These are phyloP conservation scores for Drosophila differens DNA, from an alignment of 2,888 invertebrate genomes.

Conservation along the genomic window DNA sequence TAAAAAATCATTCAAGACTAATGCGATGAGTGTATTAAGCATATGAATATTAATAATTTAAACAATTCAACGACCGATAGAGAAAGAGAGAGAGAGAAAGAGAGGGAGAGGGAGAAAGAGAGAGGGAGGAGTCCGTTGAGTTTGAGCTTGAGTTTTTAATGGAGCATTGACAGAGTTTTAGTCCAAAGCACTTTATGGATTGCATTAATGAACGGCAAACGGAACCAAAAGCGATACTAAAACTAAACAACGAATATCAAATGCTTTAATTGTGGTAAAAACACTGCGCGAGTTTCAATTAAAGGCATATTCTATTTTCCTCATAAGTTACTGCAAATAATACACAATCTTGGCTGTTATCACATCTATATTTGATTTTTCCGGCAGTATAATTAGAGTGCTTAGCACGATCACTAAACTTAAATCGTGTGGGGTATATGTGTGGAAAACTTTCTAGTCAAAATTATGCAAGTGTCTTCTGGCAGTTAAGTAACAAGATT, in stretches of 20 bases:
- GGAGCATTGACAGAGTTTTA: slow-evolving; percentile 69
- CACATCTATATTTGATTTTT: too few relatives aligned
- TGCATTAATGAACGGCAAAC: slow-evolving; percentile 48
- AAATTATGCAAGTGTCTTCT: background rate
- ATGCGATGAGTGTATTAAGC: slow-evolving; percentile 10
- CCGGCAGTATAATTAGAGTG: too few relatives aligned
- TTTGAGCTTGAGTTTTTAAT: slow-evolving; percentile 76
- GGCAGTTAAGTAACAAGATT: background rate
- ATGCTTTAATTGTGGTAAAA: slow-evolving; percentile 16
- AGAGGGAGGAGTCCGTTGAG: slow-evolving; percentile 16
- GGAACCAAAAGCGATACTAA: slow-evolving; percentile 31
- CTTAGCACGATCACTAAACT: background rate
- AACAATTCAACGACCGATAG: background rate
- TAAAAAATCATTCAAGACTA: slow-evolving; percentile 28
- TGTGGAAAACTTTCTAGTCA: background rate
- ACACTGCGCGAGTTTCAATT: too few relatives aligned
- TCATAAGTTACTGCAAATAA: rapidly evolving
- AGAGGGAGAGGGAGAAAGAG: rapidly evolving
- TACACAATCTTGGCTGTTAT: too few relatives aligned
- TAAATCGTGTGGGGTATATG: background rate
- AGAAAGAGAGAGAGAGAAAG: background rate
- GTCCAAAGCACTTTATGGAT: slow-evolving; percentile 54
- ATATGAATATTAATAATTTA: slow-evolving; percentile 37
- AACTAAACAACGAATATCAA: background rate
- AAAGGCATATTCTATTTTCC: background rate